Percentiles rank a stretch among this genome's conserved stretches.
phyloP scores from a whole-genome alignment of 1,140 invertebrate genomes.

The Trichomalopsis sarcophagae region DNA sequence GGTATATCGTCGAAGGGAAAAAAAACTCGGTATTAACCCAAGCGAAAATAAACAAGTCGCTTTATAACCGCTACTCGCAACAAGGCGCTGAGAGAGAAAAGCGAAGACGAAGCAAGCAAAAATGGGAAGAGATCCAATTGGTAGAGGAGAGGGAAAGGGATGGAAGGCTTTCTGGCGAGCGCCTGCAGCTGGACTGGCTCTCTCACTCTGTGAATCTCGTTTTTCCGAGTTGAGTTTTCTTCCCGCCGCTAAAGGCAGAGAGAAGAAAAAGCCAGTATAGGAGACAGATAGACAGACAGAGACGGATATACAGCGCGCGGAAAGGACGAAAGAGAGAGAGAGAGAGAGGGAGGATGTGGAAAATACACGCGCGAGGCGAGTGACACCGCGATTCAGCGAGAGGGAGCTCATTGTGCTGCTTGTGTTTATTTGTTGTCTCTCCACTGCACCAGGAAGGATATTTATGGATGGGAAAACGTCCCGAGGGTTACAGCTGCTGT shows the following conservation, averaged over 20 bases:
- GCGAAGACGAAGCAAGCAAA: constrained; percentile 51
- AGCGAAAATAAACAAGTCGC: constrained; percentile 48
- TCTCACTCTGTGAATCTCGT: constrained; percentile 54
- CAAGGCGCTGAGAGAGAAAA: constrained; percentile 32
- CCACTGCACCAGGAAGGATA: background rate
- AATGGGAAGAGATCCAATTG: constrained; percentile 54
- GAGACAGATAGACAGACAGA: constrained; percentile 16
- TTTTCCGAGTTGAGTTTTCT: constrained; percentile 55
- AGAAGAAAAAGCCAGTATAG: constrained; percentile 19
- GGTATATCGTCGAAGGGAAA: background rate
- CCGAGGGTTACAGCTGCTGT: background rate
- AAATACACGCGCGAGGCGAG: constrained; percentile 20
- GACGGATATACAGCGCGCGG: constrained; percentile 30
- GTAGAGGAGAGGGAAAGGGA: constrained; percentile 37
- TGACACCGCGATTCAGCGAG: background rate
- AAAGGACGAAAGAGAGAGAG: background rate
- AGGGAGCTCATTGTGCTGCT: constrained; percentile 1
- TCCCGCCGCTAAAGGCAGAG: constrained; percentile 4
- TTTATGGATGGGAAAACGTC: background rate
- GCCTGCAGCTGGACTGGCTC: constrained; percentile 31
- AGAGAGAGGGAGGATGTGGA: background rate
- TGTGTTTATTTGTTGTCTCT: constrained; percentile 13
- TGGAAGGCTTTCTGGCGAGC: constrained; percentile 38
- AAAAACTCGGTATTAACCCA: constrained; percentile 5
- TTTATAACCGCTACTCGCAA: constrained; percentile 13